These are phyloP conservation scores for Rhynchotus rufescens DNA, from an alignment of 2,797 vertebrate species.

Conservation along the genomic window DNA sequence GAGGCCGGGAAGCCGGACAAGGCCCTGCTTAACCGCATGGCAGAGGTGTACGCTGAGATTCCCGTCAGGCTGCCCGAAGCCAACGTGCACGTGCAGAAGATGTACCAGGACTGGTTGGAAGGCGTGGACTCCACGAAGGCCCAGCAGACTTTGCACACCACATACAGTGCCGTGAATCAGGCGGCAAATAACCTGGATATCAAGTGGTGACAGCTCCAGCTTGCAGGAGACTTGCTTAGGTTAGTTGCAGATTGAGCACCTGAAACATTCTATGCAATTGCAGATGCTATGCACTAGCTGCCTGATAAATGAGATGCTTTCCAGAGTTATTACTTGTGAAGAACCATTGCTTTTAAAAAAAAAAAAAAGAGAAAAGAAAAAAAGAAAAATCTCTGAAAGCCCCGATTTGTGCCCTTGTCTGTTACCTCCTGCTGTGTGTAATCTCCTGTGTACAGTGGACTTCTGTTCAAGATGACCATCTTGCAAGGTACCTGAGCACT, in stretches of 20 bases:
- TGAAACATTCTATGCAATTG: conserved; percentile 44
- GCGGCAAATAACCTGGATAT: conserved; percentile 73
- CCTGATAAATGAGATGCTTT: background rate
- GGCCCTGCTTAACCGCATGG: conserved; percentile 89
- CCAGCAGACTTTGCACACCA: conserved; percentile 85
- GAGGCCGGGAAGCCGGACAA: conserved; percentile 83
- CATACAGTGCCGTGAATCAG: conserved; percentile 74
- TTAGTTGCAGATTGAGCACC: conserved; percentile 3
- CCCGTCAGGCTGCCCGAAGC: conserved; percentile 86
- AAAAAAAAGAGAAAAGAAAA: too few species aligned
- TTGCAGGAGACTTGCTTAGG: background rate
- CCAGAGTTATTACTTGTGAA: background rate
- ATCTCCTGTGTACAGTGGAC: background rate
- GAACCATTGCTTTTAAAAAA: background rate
- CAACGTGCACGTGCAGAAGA: conserved; percentile 82
- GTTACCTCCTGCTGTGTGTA: background rate
- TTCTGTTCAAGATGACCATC: background rate
- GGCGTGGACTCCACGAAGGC: conserved; percentile 85
- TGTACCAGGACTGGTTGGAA: conserved; percentile 93
- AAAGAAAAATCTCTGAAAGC: background rate
- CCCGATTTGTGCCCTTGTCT: background rate
- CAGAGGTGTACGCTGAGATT: conserved; percentile 87
- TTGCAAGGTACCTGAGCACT: background rate
- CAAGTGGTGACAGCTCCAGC: conserved; percentile 77
- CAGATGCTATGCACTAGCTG: background rate